A percentile compares a stretch with the other conserved stretches of the same genome.
These are phyloP conservation scores for Morphnarchus princeps DNA, from an alignment of 2,113 vertebrate species.

Conservation along the genomic window DNA sequence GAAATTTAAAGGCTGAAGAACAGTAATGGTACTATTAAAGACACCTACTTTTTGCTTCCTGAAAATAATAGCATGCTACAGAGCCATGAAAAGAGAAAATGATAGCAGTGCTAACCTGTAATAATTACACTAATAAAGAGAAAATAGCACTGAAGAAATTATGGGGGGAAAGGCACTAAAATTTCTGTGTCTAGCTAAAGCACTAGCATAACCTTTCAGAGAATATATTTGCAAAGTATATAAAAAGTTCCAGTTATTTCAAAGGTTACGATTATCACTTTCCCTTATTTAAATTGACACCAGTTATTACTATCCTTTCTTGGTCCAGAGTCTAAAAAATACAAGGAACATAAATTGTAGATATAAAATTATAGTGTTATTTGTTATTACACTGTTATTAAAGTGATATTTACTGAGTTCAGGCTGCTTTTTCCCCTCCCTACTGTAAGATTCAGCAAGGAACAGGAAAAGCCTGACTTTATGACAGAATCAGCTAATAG, in stretches of 20 bases:
- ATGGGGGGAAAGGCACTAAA: slow-evolving; percentile 24
- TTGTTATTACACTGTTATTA: slow-evolving; percentile 30
- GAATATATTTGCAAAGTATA: slow-evolving; percentile 46
- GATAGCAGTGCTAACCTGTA: slow-evolving; percentile 51
- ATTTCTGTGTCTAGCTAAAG: slow-evolving; percentile 49
- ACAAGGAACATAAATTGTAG: neutral
- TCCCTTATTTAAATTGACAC: slow-evolving; percentile 51
- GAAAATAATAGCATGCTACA: slow-evolving; percentile 46
- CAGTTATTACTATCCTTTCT: slow-evolving; percentile 7
- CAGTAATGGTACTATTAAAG: slow-evolving; percentile 56
- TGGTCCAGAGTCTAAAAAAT: neutral
- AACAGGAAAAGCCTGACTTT: neutral
- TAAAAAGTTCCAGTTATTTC: slow-evolving; percentile 56
- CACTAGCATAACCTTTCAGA: slow-evolving; percentile 35
- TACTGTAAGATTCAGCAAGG: neutral
- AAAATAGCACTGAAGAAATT: slow-evolving; percentile 54
- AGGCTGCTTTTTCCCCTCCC: neutral
- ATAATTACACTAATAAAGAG: slow-evolving; percentile 66
- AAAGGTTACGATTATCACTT: slow-evolving; percentile 49
- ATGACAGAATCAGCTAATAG: neutral
- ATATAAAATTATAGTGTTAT: slow-evolving; percentile 11
- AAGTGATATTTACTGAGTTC: neutral
- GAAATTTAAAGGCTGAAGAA: slow-evolving; percentile 56
- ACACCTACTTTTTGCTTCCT: slow-evolving; percentile 38
- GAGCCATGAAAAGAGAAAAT: slow-evolving; percentile 47